Evolutionary conservation across 2,797 vertebrate species (phyloP), one percentile per base, ranked within the genome.

Genomic region (Champsocephalus gunnari): DNA sequence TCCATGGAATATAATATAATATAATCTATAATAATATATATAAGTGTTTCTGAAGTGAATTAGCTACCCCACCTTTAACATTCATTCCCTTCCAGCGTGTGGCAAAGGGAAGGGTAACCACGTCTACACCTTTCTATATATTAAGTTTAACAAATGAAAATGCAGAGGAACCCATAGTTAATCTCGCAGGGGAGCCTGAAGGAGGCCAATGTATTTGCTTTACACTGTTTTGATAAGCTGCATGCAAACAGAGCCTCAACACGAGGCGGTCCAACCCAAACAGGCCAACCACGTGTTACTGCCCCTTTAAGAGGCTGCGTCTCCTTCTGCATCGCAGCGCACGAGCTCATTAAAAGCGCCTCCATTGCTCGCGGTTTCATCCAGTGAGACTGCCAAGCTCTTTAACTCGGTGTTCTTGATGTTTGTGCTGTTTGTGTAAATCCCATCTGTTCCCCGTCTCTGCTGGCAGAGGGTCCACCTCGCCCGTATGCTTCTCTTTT

Each of bases 371-470:
- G 87, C 88, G 91, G 92, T 94, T 94, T 95, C 92, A 94, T 94
- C 92, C 92, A 93, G 92, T 94, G 94, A 92, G 93, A 93, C 92
- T 94, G 94, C 94, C 95, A 95, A 93, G 91, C 94, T 95, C 93
- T 94, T 95, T 95, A 94, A 90, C 94, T 96, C 92, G 89, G 91
- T 92, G 90, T 93, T 95, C 94, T 95, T 95, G 94, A 95, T 96
- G 95, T 95, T 94, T 94, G 93, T 83, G 93, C 93, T 94, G 94
- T 95, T 96, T 95, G 93, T 95, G 94, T 92, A 93, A 94, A 95
- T 93, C 93, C 95, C 95, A 96, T 96, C 95, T 96, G 95, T 92
- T 95, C 92, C 93, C 89, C 90, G 87, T 90, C 94, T 91, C 90
- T 87, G 88, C 89, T 94, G 94, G 95, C 95, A 95, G 89, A 92